These are phyloP conservation scores for Saccopteryx bilineata DNA, from an alignment of 2,113 vertebrate species.

Conservation along the genomic window DNA sequence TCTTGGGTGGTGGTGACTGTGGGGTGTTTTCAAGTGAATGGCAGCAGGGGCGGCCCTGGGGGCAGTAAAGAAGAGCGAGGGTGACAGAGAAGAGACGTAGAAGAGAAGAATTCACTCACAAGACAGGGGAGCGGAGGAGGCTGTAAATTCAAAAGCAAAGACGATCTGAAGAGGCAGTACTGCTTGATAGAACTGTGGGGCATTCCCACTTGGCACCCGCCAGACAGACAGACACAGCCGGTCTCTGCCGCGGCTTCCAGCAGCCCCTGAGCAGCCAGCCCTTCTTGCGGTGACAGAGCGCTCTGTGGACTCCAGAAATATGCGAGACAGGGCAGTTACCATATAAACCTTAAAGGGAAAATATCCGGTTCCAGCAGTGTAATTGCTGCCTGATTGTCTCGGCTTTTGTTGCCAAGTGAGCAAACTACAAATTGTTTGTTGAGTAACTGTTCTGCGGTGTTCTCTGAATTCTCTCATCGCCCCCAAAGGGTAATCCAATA, in stretches of 20 bases:
- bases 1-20: neutral
- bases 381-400: constrained; percentile 67
- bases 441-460: constrained; percentile 20
- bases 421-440: constrained; percentile 68
- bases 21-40: neutral
- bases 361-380: constrained; percentile 53
- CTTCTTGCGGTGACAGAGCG: constrained; percentile 34
- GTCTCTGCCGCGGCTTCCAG: neutral
- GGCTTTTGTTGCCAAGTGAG: constrained; percentile 72
- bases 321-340: constrained; percentile 64
- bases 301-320: neutral
- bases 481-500: constrained; percentile 30
- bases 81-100: neutral
- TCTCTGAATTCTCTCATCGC: constrained; percentile 46
- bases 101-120: neutral
- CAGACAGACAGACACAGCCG: neutral
- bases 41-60: neutral
- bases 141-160: neutral
- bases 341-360: constrained; percentile 66
- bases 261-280: neutral
- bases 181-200: neutral
- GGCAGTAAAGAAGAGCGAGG: neutral
- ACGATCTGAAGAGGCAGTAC: neutral
- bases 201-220: neutral
- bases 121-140: neutral